Base-by-base conservation (phyloP, 2,113 vertebrate species). In the Casuarius casuarius region DNA sequence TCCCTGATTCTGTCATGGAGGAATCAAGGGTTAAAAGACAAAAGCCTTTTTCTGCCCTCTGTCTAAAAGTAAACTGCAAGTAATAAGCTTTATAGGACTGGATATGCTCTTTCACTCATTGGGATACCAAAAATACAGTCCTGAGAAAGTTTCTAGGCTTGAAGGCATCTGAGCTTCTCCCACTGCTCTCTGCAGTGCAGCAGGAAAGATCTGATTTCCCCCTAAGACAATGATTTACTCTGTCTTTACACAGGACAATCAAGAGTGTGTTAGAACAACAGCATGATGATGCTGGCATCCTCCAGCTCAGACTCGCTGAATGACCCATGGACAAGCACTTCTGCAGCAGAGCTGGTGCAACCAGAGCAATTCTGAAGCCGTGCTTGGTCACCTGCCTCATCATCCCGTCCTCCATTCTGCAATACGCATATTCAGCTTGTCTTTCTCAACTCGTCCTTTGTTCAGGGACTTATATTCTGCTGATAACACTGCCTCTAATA, bases 211-310 rank as follows among this genome's bases (percentile, higher is more conserved):
- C 49, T 13, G 23, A 6, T 22, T 52, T 72, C 15, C 33, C 58
- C 49, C 26, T 20, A 35, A 58, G 48, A 31, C 44, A 56, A 16
- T 5, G 20, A 44, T 80, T 63, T 76, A 15, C 38, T 84, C 33
- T 73, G 6, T 62, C 51, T 29, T 76, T 40, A n/a, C 63, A n/a
- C 85, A 97, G 95, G 90, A 23, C 94, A 93, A 72, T 9, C 89
- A 22, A 72, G 95, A 80, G 92, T 92, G 72, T 97, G 95, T 59
- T 97, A 95, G 71, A 92, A 61, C 58, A 40, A 28, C 1, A 12
- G 70, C 63, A 59, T 29, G 54, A 68, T 4, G 35, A 40, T 1
- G 2, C 35, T 22, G 54, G 13, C 59, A 48, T 9, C 10, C 2
- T 15, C 25, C 61, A 7, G 4, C 74, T 5, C 8, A 12, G 48